Evolutionary conservation across 2,888 invertebrate genomes (phyloP).

Genomic region (Anthoptus insignis): DNA sequence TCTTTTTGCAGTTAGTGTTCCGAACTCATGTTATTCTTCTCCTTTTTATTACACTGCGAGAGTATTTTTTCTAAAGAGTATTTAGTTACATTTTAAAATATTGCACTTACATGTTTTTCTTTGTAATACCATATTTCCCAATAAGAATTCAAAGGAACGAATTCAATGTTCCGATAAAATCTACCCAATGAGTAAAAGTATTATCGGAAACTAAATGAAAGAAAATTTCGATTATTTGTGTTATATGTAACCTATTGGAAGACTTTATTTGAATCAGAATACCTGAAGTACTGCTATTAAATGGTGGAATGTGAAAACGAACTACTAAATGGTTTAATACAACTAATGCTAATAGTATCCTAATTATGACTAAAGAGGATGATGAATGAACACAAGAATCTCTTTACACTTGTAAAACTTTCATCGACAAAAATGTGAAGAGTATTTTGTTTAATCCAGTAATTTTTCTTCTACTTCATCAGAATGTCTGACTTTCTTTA

Average conservation of each 20-base stretch:
- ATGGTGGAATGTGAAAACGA: conserved; percentile 68
- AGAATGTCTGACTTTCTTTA: no score
- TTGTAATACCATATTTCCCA: background rate
- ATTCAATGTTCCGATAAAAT: background rate
- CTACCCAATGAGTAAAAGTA: background rate
- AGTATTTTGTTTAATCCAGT: background rate
- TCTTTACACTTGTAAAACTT: conserved; percentile 17
- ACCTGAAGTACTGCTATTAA: conserved; percentile 52
- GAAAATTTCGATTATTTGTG: conserved; percentile 41
- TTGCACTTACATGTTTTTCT: background rate
- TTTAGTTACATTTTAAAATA: background rate
- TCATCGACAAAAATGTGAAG: background rate
- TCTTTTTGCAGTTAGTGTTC: no score
- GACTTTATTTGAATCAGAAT: conserved; percentile 73
- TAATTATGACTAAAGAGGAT: conserved; percentile 56
- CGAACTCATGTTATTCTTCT: no score
- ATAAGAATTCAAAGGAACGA: background rate
- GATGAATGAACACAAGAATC: conserved; percentile 66
- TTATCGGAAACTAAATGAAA: background rate
- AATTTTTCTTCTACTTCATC: no score
- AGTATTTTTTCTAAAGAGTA: no score
- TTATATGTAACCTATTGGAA: conserved; percentile 81
- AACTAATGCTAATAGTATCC: conserved; percentile 46
- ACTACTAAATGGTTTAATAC: conserved; percentile 47
- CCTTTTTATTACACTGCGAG: no score